These are phyloP conservation scores for Neosilurus mollespiculum DNA, from an alignment of 2,797 vertebrate species.

Conservation along the genomic window DNA sequence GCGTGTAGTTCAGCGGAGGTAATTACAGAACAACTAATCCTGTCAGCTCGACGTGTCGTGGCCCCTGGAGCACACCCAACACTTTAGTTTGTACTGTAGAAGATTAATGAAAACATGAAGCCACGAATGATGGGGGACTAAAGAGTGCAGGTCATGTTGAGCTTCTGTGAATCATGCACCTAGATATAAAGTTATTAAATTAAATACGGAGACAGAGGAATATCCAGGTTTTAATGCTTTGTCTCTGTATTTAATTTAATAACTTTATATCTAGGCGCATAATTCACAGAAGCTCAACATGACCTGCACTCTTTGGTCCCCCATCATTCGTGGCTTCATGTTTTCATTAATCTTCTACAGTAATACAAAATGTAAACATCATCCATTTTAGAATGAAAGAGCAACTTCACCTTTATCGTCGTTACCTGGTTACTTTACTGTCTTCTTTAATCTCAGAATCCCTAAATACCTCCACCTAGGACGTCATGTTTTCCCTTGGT, in stretches of 20 bases:
- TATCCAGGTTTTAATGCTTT: background rate
- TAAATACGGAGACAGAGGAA: background rate
- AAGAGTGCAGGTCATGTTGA: background rate
- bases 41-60: background rate
- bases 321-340: background rate
- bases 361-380: background rate
- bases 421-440: background rate
- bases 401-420: background rate
- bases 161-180: background rate
- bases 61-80: background rate
- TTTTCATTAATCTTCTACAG: constrained; percentile 26
- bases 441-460: background rate
- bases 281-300: background rate
- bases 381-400: background rate
- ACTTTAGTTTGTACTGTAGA: background rate
- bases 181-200: background rate
- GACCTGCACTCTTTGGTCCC: background rate
- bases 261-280: background rate
- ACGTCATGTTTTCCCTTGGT: too few species aligned
- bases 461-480: too few species aligned
- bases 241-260: background rate
- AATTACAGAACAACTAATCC: constrained; percentile 32
- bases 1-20: constrained; percentile 28
- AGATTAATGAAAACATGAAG: constrained; percentile 23
- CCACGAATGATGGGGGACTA: constrained; percentile 3